A percentile compares a stretch with the other conserved stretches of the same genome.
These are phyloP conservation scores for Drosophila subquinaria DNA, from an alignment of 2,888 invertebrate genomes.

Conservation along the genomic window DNA sequence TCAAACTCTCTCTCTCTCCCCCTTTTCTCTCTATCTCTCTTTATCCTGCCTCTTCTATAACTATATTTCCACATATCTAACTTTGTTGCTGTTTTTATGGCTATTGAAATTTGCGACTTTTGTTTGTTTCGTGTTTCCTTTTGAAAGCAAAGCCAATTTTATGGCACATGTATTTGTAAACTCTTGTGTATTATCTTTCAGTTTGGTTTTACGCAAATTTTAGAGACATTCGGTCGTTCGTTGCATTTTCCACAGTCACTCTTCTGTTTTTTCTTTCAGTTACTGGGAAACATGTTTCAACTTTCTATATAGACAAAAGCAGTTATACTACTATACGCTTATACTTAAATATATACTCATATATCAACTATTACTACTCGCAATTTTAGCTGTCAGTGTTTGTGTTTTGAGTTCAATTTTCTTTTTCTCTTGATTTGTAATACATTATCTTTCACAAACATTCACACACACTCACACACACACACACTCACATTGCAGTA, in stretches of 20 bases:
- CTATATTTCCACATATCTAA: conserved; percentile 32
- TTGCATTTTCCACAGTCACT: conserved; percentile 41
- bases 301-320: conserved; percentile 36
- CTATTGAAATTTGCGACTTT: conserved; percentile 54
- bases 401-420: conserved; percentile 31
- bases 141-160: conserved; percentile 48
- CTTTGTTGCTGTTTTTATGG: conserved; percentile 48
- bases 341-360: conserved; percentile 18
- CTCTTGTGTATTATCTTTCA: conserved; percentile 38
- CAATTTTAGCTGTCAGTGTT: conserved; percentile 37
- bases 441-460: conserved; percentile 32
- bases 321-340: conserved; percentile 41
- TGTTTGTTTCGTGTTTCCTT: conserved; percentile 47
- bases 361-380: conserved; percentile 20
- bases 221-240: conserved; percentile 37
- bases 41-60: conserved; percentile 5
- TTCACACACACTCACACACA: conserved; percentile 1
- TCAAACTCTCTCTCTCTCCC: background rate
- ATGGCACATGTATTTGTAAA: conserved; percentile 48
- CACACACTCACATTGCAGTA: conserved; percentile 1
- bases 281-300: conserved; percentile 36
- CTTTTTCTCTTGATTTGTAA: conserved; percentile 27
- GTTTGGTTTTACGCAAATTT: conserved; percentile 48
- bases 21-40: background rate
- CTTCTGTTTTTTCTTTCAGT: conserved; percentile 14